Base-by-base conservation (phyloP, 1,140 invertebrate genomes). In the Hormaphis cornu region DNA sequence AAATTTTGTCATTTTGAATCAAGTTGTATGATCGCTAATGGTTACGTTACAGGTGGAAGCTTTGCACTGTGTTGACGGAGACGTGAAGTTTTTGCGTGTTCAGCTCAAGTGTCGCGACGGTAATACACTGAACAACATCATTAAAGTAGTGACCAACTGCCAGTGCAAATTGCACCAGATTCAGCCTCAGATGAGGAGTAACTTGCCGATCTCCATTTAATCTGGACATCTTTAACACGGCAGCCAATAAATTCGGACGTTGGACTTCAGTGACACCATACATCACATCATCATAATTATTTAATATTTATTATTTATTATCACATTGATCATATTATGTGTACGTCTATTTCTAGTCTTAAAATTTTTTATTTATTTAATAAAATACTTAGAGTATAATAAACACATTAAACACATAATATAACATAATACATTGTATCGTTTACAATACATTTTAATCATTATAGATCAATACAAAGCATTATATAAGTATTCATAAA, bases 11-110 rank as follows among this genome's bases (percentile, higher is more conserved):
- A n/a, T n/a, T n/a, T n/a, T n/a, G n/a, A n/a, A n/a, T n/a, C n/a
- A n/a, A n/a, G n/a, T n/a, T n/a, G n/a, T n/a, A n/a, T n/a, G n/a
- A n/a, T n/a, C n/a, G n/a, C n/a, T n/a, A n/a, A n/a, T n/a, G n/a
- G n/a, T n/a, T n/a, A n/a, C n/a, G 14, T 46, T 46, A 28, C 16
- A 71, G 70, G 70, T 71, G 14, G 58, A 63, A 40, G 70, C 70
- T 26, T 30, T 71, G 30, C 48, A 52, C 12, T 71, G 70, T 22
- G 14, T 30, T 7, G 54, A 71, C 14, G 70, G 70, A 16, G 59
- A 71, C 20, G 30, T 48, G 7, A 71, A 37, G 24, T 20, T 63
- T 12, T 0, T 42, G 33, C 59, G 59, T 14, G 56, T 71, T 14
- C 46, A 66, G 40, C 48, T 71, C 8, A 28, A 53, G 9, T 71